Conservation (phyloP, 2,888 invertebrate genomes). For the Itoplectis maculator region DNA sequence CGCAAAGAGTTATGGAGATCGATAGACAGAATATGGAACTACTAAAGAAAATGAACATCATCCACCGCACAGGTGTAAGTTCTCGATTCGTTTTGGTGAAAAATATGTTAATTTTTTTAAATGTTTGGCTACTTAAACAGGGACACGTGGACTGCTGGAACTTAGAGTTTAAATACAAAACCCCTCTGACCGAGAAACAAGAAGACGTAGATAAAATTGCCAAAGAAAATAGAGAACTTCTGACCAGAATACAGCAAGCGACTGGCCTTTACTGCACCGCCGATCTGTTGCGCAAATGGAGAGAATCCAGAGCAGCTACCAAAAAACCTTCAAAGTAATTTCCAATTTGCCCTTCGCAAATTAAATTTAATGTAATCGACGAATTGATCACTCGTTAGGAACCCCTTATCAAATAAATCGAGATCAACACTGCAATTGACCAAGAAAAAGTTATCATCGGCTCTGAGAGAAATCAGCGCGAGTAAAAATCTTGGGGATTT, state of each 20-base stretch:
- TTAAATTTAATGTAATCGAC: background rate
- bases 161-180: constrained; percentile 46
- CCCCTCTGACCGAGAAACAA: constrained; percentile 38
- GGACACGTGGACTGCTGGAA: constrained; percentile 78
- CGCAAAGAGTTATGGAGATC: constrained; percentile 83
- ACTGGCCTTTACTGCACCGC: constrained; percentile 69
- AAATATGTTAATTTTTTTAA: background rate
- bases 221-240: constrained; percentile 72
- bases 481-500: constrained; percentile 36
- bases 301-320: constrained; percentile 62
- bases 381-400: background rate
- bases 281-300: constrained; percentile 72
- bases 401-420: background rate
- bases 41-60: constrained; percentile 86
- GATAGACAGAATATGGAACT: constrained; percentile 87
- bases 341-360: background rate
- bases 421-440: background rate
- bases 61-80: constrained; percentile 87
- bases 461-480: constrained; percentile 7
- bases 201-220: constrained; percentile 56
- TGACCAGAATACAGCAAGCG: constrained; percentile 69
- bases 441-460: constrained; percentile 17
- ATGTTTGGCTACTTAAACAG: constrained; percentile 67
- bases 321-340: constrained; percentile 64
- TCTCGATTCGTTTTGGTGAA: background rate